Base-by-base conservation (phyloP, 92 coral and sea anemone species). In the Phenganax stokvisi region DNA sequence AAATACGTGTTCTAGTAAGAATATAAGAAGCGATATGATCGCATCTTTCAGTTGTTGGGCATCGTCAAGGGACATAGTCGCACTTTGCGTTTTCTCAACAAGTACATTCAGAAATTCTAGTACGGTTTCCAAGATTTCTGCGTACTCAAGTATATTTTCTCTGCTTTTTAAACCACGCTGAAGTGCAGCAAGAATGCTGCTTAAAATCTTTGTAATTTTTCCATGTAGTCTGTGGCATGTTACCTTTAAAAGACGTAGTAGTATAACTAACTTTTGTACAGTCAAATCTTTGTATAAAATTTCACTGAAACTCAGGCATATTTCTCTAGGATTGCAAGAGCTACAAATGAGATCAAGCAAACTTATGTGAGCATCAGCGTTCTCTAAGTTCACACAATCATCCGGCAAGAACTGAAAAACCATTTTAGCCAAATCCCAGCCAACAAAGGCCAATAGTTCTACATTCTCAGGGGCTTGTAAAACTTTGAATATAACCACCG, bases 341-440 rank as follows among this genome's bases (percentile, higher is more conserved):
- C n/a, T 79, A 54, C 83, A 79, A 0, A 79, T 79, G 7, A 79
- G 16, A 59, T 56, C 12, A 31, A 78, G 73, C 15, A 79, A 61
- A 12, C n/a, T n/a, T 0, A 52, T 54, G 30, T 68, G 53, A 68
- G n/a, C 29, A 10, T 68, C 73, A 12, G 31, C 1, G 52, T 51
- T 15, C 0, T 51, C 51, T 20, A 30, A 47, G 5, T 79, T 54
- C 25, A 47, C 63, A 54, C 56, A 47, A 61, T 64, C 62, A 69
- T 64, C 61, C 10, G 83, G 83, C 51, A 64, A 27, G 62, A 79
- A 79, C 31, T 54, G 83, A 62, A 79, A 79, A 2, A 79, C 74
- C 51, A 79, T 25, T 30, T 79, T 79, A 47, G 53, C 62, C 51
- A 79, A 57, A 56, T 79, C 83, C 83, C 83, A 79, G 57, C 83